Evolutionary conservation across 2,888 invertebrate species (phyloP).

Genomic region (Shargacucullia verbasci): DNA sequence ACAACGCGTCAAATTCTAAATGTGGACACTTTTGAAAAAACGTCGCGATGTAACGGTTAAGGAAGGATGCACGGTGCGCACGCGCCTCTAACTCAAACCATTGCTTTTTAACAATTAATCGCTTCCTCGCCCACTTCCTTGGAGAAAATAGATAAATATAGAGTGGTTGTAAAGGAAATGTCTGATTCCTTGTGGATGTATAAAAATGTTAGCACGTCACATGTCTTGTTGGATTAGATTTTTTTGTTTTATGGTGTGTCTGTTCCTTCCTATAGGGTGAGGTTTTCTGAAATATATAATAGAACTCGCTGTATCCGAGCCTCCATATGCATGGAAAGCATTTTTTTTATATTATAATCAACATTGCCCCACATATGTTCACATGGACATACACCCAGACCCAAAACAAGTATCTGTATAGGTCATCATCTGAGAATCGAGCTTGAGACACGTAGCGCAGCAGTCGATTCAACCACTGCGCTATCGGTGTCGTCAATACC

Average conservation of each 20-base stretch:
- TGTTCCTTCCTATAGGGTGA: no score
- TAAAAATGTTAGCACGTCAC: conserved; percentile 56
- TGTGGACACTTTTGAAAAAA: conserved; percentile 66
- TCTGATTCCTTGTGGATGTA: conserved; percentile 57
- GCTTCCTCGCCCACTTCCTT: conserved; percentile 71
- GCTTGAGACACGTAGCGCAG: no score
- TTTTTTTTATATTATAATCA: no score
- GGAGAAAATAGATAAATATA: conserved; percentile 57
- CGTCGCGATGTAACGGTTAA: conserved; percentile 55
- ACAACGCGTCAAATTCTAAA: conserved; percentile 62
- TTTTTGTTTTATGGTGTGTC: conserved; percentile 1
- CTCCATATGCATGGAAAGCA: no score
- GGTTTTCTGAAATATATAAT: background rate
- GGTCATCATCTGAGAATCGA: no score
- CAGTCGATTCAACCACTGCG: no score
- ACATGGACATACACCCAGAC: no score
- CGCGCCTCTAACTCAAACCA: conserved; percentile 70
- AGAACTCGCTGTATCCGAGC: no score
- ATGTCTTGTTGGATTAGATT: conserved; percentile 12
- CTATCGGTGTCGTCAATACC: no score
- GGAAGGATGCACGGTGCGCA: conserved; percentile 72
- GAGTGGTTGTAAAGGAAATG: conserved; percentile 64
- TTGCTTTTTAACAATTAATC: conserved; percentile 79
- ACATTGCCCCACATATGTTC: no score
- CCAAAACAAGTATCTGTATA: no score